Evolutionary conservation across 2,888 invertebrate genomes (phyloP).

Genomic region (Zaprionus lineosus): DNA sequence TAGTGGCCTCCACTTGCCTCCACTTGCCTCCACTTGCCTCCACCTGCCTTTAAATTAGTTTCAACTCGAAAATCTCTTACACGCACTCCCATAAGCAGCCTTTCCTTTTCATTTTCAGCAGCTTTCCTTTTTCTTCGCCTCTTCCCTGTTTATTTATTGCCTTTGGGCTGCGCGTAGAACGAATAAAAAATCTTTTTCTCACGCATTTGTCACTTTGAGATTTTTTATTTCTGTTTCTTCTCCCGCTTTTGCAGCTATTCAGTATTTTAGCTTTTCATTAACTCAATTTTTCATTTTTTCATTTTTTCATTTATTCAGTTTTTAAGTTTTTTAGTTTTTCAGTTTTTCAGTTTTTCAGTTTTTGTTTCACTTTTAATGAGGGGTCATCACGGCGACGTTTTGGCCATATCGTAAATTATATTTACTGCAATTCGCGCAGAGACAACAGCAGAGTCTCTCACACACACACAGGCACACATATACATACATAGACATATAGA

Average conservation of each 20-base stretch:
- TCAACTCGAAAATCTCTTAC: no score
- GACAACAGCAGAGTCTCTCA: slow-evolving; percentile 1
- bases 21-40: no score
- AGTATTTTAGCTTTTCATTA: no score
- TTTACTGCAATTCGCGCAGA: slow-evolving; percentile 59
- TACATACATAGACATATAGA: slow-evolving; percentile 2
- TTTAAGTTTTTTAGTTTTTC: not conserved
- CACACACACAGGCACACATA: slow-evolving; percentile 17
- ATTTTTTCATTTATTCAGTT: slow-evolving; percentile 30
- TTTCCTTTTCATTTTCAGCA: no score
- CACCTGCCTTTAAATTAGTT: no score
- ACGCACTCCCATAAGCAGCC: no score
- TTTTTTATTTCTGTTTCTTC: slow-evolving; percentile 10
- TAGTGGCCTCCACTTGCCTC: no score
- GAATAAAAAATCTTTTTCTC: slow-evolving; percentile 52
- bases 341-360: slow-evolving; percentile 3
- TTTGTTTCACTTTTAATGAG: slow-evolving; percentile 59
- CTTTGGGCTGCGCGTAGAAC: slow-evolving; percentile 19
- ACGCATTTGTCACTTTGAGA: slow-evolving; percentile 66
- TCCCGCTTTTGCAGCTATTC: not conserved
- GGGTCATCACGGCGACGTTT: slow-evolving; percentile 68
- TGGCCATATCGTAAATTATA: slow-evolving; percentile 69
- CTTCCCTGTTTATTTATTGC: no score
- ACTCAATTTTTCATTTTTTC: not conserved
- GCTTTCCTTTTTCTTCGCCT: no score